Conservation (phyloP, 2,113 vertebrate species). For the Dasyurus viverrinus region DNA sequence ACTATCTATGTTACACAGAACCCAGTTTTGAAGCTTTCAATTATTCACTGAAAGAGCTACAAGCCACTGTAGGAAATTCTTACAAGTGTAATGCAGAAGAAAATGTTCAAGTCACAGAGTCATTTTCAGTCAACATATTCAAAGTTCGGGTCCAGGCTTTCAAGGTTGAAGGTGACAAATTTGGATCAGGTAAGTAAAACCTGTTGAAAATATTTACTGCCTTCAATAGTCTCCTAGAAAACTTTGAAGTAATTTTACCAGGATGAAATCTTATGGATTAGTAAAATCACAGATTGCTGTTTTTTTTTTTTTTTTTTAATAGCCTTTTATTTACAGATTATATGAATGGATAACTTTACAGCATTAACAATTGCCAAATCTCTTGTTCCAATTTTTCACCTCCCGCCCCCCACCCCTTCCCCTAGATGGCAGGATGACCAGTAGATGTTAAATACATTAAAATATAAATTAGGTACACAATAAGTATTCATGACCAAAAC, state of each 20-base stretch:
- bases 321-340: no score
- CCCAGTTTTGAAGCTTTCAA: conserved; percentile 77
- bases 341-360: no score
- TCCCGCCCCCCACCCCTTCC: no score
- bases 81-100: conserved; percentile 92
- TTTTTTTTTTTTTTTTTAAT: no score
- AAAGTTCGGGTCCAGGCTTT: conserved; percentile 94
- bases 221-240: not conserved
- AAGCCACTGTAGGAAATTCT: conserved; percentile 89
- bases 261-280: not conserved
- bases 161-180: conserved; percentile 85
- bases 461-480: no score
- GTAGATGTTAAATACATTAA: no score
- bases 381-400: no score
- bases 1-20: conserved; percentile 45
- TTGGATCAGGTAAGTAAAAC: conserved; percentile 90
- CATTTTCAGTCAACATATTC: conserved; percentile 89
- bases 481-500: no score
- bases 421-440: no score
- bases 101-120: conserved; percentile 81
- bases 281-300: not conserved
- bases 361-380: no score
- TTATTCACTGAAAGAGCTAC: conserved; percentile 87
- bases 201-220: not conserved
- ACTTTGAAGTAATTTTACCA: not conserved